These are phyloP conservation scores for Podabrus alpinus DNA, from an alignment of 2,888 invertebrate species.

Conservation along the genomic window DNA sequence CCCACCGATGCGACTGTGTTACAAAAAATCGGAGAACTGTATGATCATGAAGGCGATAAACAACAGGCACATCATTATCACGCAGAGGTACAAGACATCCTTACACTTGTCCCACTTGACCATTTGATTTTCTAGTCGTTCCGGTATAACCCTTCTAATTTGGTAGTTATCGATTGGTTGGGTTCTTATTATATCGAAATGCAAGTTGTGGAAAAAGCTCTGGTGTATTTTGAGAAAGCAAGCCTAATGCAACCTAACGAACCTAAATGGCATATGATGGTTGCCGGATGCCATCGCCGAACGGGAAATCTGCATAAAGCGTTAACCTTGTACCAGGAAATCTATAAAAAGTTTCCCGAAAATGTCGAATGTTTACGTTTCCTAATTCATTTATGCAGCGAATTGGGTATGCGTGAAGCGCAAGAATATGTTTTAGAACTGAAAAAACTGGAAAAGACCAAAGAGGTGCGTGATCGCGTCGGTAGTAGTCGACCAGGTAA, in stretches of 20 bases:
- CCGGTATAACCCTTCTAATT: slow-evolving; percentile 71
- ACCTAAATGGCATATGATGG: slow-evolving; percentile 83
- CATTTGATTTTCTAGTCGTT: slow-evolving; percentile 61
- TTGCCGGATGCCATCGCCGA: slow-evolving; percentile 82
- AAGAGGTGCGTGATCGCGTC: slow-evolving; percentile 62
- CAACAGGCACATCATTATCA: slow-evolving; percentile 86
- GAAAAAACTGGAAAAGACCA: slow-evolving; percentile 67
- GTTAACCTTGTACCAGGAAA: slow-evolving; percentile 78
- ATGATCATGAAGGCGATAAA: slow-evolving; percentile 88
- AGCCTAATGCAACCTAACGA: slow-evolving; percentile 76
- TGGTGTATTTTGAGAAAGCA: slow-evolving; percentile 80
- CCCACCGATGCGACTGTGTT: slow-evolving; percentile 90
- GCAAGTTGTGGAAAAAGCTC: slow-evolving; percentile 86
- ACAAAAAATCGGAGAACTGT: slow-evolving; percentile 86
- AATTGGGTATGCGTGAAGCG: slow-evolving; percentile 88
- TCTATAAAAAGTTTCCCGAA: slow-evolving; percentile 90
- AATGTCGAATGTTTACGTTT: slow-evolving; percentile 91
- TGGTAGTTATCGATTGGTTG: slow-evolving; percentile 84
- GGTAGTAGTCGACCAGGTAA: slow-evolving; percentile 62
- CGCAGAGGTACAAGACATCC: slow-evolving; percentile 65
- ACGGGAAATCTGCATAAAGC: slow-evolving; percentile 68
- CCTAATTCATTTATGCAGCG: slow-evolving; percentile 84
- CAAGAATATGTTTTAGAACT: slow-evolving; percentile 83
- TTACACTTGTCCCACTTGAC: not conserved
- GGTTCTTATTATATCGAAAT: slow-evolving; percentile 88